Evolutionary conservation across 2,113 vertebrate species (phyloP).

Genomic region (Oryzias celebensis): DNA sequence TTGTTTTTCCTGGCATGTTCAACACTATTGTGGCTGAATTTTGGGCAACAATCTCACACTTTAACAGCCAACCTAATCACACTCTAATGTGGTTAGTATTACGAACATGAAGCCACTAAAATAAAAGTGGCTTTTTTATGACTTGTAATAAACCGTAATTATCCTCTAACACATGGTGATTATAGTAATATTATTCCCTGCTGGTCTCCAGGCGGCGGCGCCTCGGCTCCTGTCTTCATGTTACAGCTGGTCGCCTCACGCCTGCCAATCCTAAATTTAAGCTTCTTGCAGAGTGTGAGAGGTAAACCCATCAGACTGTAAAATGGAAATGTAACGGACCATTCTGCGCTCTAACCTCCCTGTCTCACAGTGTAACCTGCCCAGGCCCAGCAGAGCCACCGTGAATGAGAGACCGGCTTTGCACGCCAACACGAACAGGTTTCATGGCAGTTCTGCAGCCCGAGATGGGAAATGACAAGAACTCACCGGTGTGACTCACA

Average conservation of each 20-base stretch:
- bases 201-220: conserved; percentile 10
- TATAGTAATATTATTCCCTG: conserved; percentile 4
- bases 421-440: too few relatives aligned
- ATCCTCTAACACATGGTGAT: conserved; percentile 4
- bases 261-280: conserved; percentile 12
- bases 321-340: conserved; percentile 42
- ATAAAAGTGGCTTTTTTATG: not conserved
- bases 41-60: too few relatives aligned
- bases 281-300: conserved; percentile 11
- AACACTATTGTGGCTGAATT: too few relatives aligned
- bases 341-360: conserved; percentile 4
- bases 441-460: too few relatives aligned
- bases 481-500: too few relatives aligned
- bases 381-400: not conserved
- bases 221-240: conserved; percentile 1
- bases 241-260: conserved; percentile 5
- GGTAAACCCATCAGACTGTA: conserved; percentile 40
- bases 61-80: not conserved
- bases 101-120: not conserved
- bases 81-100: not conserved
- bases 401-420: too few relatives aligned
- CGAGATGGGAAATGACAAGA: too few relatives aligned
- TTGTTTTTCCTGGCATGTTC: too few relatives aligned
- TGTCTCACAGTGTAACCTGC: conserved; percentile 8
- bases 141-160: not conserved